Base-by-base conservation (phyloP, 2,888 invertebrate genomes). In the Drosophila meridiana region DNA sequence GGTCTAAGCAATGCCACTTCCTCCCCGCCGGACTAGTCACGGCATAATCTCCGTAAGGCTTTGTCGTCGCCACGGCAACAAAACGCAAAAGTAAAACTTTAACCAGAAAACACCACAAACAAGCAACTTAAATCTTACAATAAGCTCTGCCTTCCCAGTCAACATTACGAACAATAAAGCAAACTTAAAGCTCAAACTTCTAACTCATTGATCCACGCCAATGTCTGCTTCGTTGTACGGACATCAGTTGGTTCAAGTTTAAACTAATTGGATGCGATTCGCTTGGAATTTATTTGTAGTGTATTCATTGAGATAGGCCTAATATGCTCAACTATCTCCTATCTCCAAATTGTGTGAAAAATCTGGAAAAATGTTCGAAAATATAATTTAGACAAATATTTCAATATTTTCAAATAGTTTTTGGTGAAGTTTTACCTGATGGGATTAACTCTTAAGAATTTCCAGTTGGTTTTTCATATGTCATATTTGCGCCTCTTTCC, bases 41-140 rank as follows among this genome's bases (percentile, higher is more conserved):
- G 47, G 50, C 58, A 43, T 83, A 83, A 83, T 83, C 83, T 78
- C 65, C 62, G 68, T 72, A 66, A 50, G 79, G 73, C 82, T 84
- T 76, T 82, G 48, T 26, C 69, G 50, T 73, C 55, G 66, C 68
- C 70, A 50, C 78, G 69, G 68, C 73, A 69, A 78, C 70, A 73
- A 70, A 73, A 57, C 77, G 72, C 34, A 13, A 43, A 40, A 38
- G 64, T 34, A 66, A 73, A 64, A 80, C 60, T 59, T 64, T n/a
- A 63, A 26, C 59, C 69, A 63, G 66, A 74, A 59, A 71, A 69
- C 62, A 71, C 55, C 70, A 66, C 63, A 76, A 73, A 78, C 65
- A 72, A 72, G 76, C 64, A 83, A 53, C 73, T 68, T 9, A 76
- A 78, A 78, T 79, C 87, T 75, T 58, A 71, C 72, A 63, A 65